These are phyloP conservation scores for Psilanteris sp. DNA, from an alignment of 1,140 invertebrate genomes.

Conservation along the genomic window DNA sequence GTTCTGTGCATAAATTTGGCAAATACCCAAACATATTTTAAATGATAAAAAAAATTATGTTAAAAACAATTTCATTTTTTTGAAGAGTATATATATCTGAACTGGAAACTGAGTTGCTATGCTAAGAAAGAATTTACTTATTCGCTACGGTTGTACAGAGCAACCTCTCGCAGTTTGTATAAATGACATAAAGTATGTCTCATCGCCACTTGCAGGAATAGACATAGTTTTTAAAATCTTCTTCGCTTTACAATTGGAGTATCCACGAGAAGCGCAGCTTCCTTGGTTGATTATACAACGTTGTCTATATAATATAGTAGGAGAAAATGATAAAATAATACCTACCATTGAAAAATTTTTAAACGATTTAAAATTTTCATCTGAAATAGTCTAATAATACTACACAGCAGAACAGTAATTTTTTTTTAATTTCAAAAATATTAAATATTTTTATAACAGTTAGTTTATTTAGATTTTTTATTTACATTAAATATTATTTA, in stretches of 20 bases:
- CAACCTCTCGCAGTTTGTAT: constrained; percentile 18
- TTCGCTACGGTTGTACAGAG: constrained; percentile 1
- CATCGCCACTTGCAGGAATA: not conserved
- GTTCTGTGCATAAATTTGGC: too few relatives aligned
- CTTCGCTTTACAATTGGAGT: not conserved
- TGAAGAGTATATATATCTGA: too few relatives aligned
- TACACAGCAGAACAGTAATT: too few relatives aligned
- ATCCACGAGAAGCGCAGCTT: constrained; percentile 2
- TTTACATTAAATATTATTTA: too few relatives aligned
- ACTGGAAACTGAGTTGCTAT: not conserved
- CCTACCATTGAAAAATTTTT: not conserved
- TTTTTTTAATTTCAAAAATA: too few relatives aligned
- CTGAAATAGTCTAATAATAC: too few relatives aligned
- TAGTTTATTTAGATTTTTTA: too few relatives aligned
- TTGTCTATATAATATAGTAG: constrained; percentile 2
- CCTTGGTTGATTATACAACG: constrained; percentile 6
- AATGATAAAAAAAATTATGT: too few relatives aligned
- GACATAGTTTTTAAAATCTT: constrained; percentile 9
- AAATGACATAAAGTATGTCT: constrained; percentile 1
- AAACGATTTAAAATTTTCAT: too few relatives aligned
- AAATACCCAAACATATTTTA: too few relatives aligned
- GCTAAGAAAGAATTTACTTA: not conserved
- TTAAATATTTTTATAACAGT: too few relatives aligned
- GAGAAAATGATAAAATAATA: not conserved
- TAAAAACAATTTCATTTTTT: too few relatives aligned